phyloP scores from a whole-genome alignment of 1,140 invertebrate genomes.

The Trachymyrmex cornetzi region DNA sequence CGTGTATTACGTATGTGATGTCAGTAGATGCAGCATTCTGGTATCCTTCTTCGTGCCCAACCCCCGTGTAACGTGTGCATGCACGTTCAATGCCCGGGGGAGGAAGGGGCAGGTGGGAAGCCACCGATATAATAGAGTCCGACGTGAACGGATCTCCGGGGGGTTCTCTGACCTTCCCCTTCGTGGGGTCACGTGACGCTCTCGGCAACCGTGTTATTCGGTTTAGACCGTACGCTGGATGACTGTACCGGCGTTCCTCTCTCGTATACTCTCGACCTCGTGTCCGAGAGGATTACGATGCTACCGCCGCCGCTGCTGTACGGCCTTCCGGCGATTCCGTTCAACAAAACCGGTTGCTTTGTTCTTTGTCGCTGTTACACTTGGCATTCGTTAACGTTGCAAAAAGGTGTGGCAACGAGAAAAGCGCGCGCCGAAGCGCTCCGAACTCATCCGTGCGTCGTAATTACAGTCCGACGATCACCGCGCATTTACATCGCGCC shows the following conservation, averaged over 20 bases:
- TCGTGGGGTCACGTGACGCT: slow-evolving; percentile 67
- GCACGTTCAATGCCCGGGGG: slow-evolving; percentile 57
- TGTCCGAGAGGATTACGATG: slow-evolving; percentile 56
- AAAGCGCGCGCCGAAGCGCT: neutral
- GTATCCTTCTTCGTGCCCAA: slow-evolving; percentile 71
- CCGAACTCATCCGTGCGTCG: neutral
- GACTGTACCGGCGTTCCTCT: slow-evolving; percentile 10
- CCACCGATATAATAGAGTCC: slow-evolving; percentile 75
- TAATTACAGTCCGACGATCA: slow-evolving; percentile 46
- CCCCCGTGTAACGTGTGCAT: slow-evolving; percentile 70
- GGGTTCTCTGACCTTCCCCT: slow-evolving; percentile 78
- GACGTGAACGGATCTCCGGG: slow-evolving; percentile 70
- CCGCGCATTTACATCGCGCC: slow-evolving; percentile 54
- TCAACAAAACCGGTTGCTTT: slow-evolving; percentile 36
- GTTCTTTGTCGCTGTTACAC: slow-evolving; percentile 16
- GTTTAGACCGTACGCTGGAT: slow-evolving; percentile 30
- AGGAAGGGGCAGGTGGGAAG: slow-evolving; percentile 16
- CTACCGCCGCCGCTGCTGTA: slow-evolving; percentile 1
- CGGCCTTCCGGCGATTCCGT: slow-evolving; percentile 29
- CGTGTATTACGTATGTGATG: slow-evolving; percentile 69
- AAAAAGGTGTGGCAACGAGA: slow-evolving; percentile 31
- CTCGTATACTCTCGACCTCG: slow-evolving; percentile 47
- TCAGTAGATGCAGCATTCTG: slow-evolving; percentile 44
- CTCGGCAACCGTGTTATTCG: slow-evolving; percentile 50
- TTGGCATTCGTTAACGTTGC: slow-evolving; percentile 53